Conservation (phyloP, 2,113 vertebrate species). For the Osmerus eperlanus region DNA sequence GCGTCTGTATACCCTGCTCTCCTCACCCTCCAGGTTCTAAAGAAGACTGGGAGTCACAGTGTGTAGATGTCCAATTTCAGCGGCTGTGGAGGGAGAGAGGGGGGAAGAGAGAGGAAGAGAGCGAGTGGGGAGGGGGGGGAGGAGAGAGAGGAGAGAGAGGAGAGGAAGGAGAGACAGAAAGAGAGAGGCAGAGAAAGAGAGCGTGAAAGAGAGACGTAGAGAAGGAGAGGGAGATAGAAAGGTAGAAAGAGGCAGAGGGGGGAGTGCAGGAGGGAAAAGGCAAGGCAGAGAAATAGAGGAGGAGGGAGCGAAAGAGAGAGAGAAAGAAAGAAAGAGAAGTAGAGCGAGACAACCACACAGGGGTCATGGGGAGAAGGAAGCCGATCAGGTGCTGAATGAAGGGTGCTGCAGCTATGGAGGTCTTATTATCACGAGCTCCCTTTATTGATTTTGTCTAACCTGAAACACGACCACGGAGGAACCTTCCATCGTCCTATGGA, state of each 20-base stretch:
- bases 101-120: conserved; percentile 32
- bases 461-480: conserved; percentile 58
- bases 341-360: background rate
- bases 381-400: background rate
- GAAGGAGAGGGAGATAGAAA: too few species aligned
- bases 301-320: conserved; percentile 42
- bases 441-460: conserved; percentile 61
- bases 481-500: conserved; percentile 61
- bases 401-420: conserved; percentile 1
- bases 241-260: too few species aligned
- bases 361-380: background rate
- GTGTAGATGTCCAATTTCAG: conserved; percentile 45
- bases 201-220: too few species aligned
- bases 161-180: background rate
- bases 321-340: conserved; percentile 18
- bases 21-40: conserved; percentile 37
- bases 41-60: conserved; percentile 54
- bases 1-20: background rate
- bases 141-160: background rate
- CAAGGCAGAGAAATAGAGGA: background rate
- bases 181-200: too few species aligned
- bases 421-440: conserved; percentile 47
- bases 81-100: conserved; percentile 16
- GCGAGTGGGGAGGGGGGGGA: background rate
- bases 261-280: too few species aligned